Conservation (phyloP, 2,888 invertebrate genomes). For the Holacanthella duospinosa region DNA sequence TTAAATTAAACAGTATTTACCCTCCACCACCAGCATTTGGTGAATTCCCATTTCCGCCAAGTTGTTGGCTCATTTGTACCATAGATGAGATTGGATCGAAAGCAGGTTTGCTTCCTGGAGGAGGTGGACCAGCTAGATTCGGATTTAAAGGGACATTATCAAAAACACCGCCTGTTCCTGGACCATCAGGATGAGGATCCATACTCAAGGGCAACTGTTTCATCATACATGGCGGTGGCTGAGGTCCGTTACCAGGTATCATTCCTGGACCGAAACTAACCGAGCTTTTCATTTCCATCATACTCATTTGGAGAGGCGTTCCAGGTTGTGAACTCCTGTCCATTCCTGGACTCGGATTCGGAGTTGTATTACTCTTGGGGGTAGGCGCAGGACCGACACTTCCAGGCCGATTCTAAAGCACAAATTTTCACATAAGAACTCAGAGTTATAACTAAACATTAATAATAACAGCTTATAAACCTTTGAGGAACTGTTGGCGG, state of each 20-base stretch:
- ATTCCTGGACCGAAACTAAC: constrained; percentile 19
- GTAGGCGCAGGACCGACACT: constrained; percentile 37
- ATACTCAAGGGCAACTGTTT: constrained; percentile 33
- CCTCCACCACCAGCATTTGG: constrained; percentile 39
- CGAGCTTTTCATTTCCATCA: constrained; percentile 34
- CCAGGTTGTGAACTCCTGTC: constrained; percentile 37
- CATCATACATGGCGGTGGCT: constrained; percentile 34
- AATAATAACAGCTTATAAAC: constrained; percentile 19
- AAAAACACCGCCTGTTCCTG: constrained; percentile 30
- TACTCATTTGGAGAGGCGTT: constrained; percentile 37
- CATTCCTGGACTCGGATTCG: constrained; percentile 36
- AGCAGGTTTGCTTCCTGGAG: constrained; percentile 42
- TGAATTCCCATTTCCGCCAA: constrained; percentile 59
- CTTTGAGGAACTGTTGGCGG: constrained; percentile 30
- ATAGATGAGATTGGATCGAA: constrained; percentile 89
- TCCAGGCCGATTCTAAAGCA: constrained; percentile 32
- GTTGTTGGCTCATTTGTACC: constrained; percentile 87
- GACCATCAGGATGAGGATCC: constrained; percentile 40
- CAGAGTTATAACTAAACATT: no score
- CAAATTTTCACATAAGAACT: constrained; percentile 7
- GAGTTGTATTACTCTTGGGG: constrained; percentile 37
- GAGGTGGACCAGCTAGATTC: constrained; percentile 39
- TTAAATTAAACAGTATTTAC: constrained; percentile 18
- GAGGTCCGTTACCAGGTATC: constrained; percentile 19
- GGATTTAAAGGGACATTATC: constrained; percentile 43